These are phyloP conservation scores for Lottia gigantea DNA, from an alignment of 2,888 invertebrate species.

Conservation along the genomic window DNA sequence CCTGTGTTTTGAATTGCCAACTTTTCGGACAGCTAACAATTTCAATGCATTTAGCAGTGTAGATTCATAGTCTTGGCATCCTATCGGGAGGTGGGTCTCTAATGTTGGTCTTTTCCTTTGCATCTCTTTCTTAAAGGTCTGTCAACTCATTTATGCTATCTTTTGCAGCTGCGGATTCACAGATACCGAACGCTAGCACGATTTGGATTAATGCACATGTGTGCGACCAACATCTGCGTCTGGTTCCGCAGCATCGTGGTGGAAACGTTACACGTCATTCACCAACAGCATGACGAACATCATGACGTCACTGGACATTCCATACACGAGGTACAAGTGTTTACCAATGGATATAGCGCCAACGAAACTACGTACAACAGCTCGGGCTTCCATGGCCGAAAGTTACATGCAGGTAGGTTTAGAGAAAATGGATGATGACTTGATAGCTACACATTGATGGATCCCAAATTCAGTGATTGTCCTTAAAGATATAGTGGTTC, in stretches of 20 bases:
- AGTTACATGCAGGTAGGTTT: constrained; percentile 24
- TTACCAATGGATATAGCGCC: background rate
- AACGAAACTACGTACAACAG: background rate
- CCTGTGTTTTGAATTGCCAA: too few relatives aligned
- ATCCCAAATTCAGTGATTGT: too few relatives aligned
- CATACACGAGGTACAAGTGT: background rate
- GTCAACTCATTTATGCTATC: background rate
- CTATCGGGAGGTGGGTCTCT: too few relatives aligned
- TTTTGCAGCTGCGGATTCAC: constrained; percentile 77
- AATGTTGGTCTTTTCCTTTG: too few relatives aligned
- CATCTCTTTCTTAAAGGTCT: too few relatives aligned
- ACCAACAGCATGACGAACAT: constrained; percentile 4
- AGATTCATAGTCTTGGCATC: too few relatives aligned
- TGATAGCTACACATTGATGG: too few relatives aligned
- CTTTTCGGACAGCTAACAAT: too few relatives aligned
- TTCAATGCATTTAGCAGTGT: too few relatives aligned
- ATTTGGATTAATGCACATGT: constrained; percentile 97
- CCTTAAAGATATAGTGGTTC: too few relatives aligned
- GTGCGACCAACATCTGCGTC: constrained; percentile 95
- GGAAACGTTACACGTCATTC: constrained; percentile 94
- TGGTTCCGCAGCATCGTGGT: constrained; percentile 95
- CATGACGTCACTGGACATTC: background rate
- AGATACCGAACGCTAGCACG: constrained; percentile 95
- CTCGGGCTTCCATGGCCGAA: constrained; percentile 15
- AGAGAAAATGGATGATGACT: too few relatives aligned